Base-by-base conservation (phyloP, 1,140 invertebrate species). In the Drosophila pachea region DNA sequence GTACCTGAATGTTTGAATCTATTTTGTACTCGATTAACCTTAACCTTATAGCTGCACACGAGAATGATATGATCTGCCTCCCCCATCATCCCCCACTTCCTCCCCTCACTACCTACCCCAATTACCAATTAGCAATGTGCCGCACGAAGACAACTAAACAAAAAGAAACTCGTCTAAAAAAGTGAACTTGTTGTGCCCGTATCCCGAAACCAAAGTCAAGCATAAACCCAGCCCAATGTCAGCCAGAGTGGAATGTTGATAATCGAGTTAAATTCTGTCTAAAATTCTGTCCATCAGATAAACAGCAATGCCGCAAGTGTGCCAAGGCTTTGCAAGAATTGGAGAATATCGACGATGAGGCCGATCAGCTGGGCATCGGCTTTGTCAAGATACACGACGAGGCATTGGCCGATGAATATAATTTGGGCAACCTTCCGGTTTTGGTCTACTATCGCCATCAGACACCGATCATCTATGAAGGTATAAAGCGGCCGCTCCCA, bases 331-430 rank as follows among this genome's bases (percentile, higher is more conserved):
- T 97, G 48, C 93, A 95, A 90, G 95, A 97, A 90, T 89, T 98
- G 89, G 97, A 98, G 90, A 97, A 98, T 90, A 97, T 98, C 83
- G 96, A 97, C 87, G 96, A 97, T 87, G 97, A 98, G 90, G 97
- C 97, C n/a, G 97, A 97, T 90, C 95, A 97, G 88, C 91, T 98
- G 64, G 96, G 95, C 48, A 97, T 98, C 87, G 96, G 96, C 68
- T 98, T 98, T 89, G 97, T 98, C 22, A 98, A 98, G 90, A 97
- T 98, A 84, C 94, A 96, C 72, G 97, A 98, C 89, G 95, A 97
- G 90, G 93, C 93, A 84, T 91, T 98, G 63, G 95, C 96, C 60
- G 95, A 97, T 88, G 96, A 98, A 90, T 98, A 98, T 91, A 97
- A 96, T 91, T 92, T 98, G 84, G 95, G 95, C 78, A 91, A 93